phyloP scores from a whole-genome alignment of 2,797 vertebrate genomes.

The Nyctibius grandis region DNA sequence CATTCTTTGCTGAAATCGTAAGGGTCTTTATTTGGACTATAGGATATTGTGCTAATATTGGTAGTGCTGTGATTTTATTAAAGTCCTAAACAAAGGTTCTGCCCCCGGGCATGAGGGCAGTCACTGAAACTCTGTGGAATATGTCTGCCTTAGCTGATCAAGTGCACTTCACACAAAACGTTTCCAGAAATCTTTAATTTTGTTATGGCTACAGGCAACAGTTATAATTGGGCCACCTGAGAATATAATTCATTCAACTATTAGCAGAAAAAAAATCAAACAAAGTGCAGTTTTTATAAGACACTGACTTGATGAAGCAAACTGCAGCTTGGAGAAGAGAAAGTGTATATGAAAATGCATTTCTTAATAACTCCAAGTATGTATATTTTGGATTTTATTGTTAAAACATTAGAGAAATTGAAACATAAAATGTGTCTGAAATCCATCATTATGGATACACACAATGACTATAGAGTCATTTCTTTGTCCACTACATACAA shows the following conservation, averaged over 20 bases:
- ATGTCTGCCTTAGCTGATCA: conserved; percentile 59
- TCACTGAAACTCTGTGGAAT: conserved; percentile 57
- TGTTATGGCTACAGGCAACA: conserved; percentile 62
- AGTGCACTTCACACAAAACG: conserved; percentile 54
- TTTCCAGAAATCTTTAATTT: conserved; percentile 70
- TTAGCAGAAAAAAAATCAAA: conserved; percentile 30
- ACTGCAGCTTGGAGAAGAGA: background rate
- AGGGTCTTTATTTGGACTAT: background rate
- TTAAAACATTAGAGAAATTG: background rate
- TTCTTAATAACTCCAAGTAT: background rate
- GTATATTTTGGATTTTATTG: background rate
- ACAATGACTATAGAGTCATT: background rate
- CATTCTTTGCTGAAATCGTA: background rate
- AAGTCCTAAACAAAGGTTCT: conserved; percentile 48
- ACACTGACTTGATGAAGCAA: conserved; percentile 9
- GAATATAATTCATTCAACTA: conserved; percentile 64
- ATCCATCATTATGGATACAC: background rate
- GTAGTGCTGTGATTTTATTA: conserved; percentile 35
- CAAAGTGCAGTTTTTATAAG: conserved; percentile 21
- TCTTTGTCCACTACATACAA: background rate
- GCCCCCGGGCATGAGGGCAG: conserved; percentile 48
- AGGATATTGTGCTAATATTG: conserved; percentile 23
- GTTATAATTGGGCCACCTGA: conserved; percentile 70
- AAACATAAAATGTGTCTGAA: background rate
- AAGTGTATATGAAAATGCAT: background rate